Evolutionary conservation across 2,888 invertebrate genomes (phyloP).

Genomic region (Hypercompe scribonia): DNA sequence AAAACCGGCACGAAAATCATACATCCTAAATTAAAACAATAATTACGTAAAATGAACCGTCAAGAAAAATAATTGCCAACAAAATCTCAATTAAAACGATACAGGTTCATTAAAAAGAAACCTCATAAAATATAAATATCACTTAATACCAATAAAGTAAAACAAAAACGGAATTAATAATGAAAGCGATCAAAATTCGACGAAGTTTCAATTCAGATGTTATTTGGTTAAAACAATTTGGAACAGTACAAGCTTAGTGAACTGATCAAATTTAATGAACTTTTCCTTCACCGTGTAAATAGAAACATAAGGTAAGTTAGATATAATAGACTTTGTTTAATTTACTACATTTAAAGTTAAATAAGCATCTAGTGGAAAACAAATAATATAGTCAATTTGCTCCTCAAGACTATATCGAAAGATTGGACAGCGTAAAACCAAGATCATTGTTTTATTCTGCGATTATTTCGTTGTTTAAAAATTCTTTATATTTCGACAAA

Average conservation of each 20-base stretch:
- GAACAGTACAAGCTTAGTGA: conserved; percentile 19
- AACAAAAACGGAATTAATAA: conserved; percentile 33
- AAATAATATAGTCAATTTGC: no score
- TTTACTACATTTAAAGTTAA: background rate
- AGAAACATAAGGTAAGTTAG: background rate
- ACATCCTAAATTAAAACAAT: background rate
- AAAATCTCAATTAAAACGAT: background rate
- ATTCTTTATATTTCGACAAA: no score
- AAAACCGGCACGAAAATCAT: conserved; percentile 3
- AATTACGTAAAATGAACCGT: background rate
- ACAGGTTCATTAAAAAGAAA: conserved; percentile 15
- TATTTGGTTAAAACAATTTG: conserved; percentile 50
- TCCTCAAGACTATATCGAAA: no score
- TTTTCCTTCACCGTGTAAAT: background rate
- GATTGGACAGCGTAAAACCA: no score
- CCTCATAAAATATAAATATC: conserved; percentile 36
- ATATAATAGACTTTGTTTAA: background rate
- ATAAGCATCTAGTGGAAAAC: background rate
- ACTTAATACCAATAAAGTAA: conserved; percentile 33
- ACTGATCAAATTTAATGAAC: conserved; percentile 19
- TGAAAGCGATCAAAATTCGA: conserved; percentile 30
- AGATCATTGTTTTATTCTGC: no score
- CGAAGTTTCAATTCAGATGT: conserved; percentile 46
- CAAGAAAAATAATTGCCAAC: background rate
- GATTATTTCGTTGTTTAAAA: no score